Evolutionary conservation across 2,888 invertebrate species (phyloP), one percentile per base, ranked within the genome.

Genomic region (Hirtodrosophila alboralis): DNA sequence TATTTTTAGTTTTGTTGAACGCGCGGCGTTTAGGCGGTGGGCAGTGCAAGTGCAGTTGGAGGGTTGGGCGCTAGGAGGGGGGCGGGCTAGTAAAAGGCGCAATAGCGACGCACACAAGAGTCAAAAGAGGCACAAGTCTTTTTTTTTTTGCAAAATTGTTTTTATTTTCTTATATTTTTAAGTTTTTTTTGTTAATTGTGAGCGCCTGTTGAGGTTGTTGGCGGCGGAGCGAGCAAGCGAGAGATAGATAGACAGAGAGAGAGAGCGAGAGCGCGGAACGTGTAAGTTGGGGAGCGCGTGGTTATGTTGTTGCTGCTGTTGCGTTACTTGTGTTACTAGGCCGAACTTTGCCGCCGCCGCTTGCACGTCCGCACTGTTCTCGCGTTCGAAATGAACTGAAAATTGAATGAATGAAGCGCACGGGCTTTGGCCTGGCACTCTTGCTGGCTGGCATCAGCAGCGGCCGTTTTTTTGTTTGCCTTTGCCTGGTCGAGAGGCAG

Each of bases 341-440:
- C 68, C 62, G 73, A 73, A 70, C 73, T 73, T 52, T 49, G 73
- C 51, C 67, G 36, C 69, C 72, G 60, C 66, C 72, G 49, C 62
- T 60, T 36, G 77, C 87, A 89, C 89, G 89, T 88, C 89, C 86
- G 86, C 87, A 88, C 89, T 83, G 88, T 88, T 88, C 89, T 89
- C 89, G 89, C 89, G 89, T 89, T 89, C 89, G 79, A 86, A 84
- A 75, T 85, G 88, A 89, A 89, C 88, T 89, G 85, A 89, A 87
- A 87, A 84, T 83, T 80, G 83, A 61, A 77, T 72, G 73, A 73
- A 79, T 72, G 69, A 70, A 68, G 70, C 63, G 68, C 58, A 69
- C 68, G 53, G 64, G 53, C 77, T 54, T 51, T 18, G 18, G 18
- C 18, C 18, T 18, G 18, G 18, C 18, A 18, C 18, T 18, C 18